Conservation (phyloP, 2,797 vertebrate species). For the Anguilla obscura region DNA sequence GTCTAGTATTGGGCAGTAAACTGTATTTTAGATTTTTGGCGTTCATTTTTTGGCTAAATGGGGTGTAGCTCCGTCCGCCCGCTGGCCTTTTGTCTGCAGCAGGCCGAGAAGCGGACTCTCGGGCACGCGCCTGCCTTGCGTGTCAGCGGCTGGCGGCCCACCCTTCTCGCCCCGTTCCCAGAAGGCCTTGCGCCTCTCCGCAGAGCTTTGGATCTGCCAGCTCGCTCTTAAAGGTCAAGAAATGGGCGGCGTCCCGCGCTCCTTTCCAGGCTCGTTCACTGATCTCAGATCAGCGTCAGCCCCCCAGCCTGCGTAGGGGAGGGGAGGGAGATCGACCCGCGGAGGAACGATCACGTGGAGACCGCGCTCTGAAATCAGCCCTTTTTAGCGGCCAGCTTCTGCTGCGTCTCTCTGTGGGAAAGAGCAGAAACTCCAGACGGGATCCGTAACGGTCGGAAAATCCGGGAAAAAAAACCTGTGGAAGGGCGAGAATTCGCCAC, state of each 20-base stretch:
- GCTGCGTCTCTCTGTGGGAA: background rate
- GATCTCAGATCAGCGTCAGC: background rate
- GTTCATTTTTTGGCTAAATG: background rate
- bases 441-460: background rate
- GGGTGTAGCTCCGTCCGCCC: background rate
- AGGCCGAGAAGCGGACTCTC: too few species aligned
- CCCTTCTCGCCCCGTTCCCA: background rate
- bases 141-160: background rate
- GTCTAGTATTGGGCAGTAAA: background rate
- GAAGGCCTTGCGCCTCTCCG: too few species aligned
- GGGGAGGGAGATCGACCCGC: too few species aligned
- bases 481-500: background rate
- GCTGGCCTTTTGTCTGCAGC: background rate
- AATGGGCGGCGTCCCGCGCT: too few species aligned
- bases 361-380: too few species aligned
- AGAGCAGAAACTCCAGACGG: background rate
- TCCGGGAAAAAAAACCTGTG: background rate
- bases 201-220: too few species aligned
- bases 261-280: background rate
- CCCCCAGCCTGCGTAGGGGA: too few species aligned
- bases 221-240: too few species aligned
- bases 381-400: background rate
- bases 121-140: background rate
- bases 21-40: background rate
- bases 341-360: too few species aligned